Evolutionary conservation across 1,140 invertebrate species (phyloP), one percentile per base, ranked within the genome.

Genomic region (Aphaenogaster floridana): DNA sequence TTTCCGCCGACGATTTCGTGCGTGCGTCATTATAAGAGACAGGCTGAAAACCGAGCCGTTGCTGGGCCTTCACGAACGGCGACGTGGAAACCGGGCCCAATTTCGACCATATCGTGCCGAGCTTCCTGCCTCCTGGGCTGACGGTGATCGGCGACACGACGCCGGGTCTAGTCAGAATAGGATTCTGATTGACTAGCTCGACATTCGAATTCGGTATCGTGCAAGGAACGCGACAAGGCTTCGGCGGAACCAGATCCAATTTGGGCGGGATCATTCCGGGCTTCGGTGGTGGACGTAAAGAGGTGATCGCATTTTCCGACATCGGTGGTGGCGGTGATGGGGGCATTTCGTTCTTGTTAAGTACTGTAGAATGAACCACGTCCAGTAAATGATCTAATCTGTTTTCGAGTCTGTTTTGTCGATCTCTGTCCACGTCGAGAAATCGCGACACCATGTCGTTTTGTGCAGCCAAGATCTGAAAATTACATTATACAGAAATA

Each of bases 1-100:
- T 92, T 69, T 95, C 95, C 0, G 95, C 94, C 6, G 95, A 95
- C 0, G 95, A 95, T 71, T 95, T 93, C 3, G 94, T 95, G 4
- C 93, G 89, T 5, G 34, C 77, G 4, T 95, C 87, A 11, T 74
- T 91, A 7, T 69, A 74, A 50, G 80, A 15, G 11, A 83, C 28
- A 7, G 90, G 63, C 80, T 86, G 86, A 6, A 93, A 91, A 17
- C 94, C 94, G 1, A 95, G 90, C 45, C 95, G 93, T 76, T 95
- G 93, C n/a, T 95, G 95, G 0, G 95, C 95, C 61, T 93, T 92
- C 0, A 95, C 94, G 48, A 95, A 95, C 1, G 95, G 95, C 2
- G 95, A 95, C 0, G 94, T 94, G 0, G 95, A 95, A n/a, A 95
- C 95, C 6, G 95, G 95, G 0, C 95, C 95, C 5, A 95, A 86